phyloP scores from a whole-genome alignment of 2,888 invertebrate species.

The Herminia tarsipennalis region DNA sequence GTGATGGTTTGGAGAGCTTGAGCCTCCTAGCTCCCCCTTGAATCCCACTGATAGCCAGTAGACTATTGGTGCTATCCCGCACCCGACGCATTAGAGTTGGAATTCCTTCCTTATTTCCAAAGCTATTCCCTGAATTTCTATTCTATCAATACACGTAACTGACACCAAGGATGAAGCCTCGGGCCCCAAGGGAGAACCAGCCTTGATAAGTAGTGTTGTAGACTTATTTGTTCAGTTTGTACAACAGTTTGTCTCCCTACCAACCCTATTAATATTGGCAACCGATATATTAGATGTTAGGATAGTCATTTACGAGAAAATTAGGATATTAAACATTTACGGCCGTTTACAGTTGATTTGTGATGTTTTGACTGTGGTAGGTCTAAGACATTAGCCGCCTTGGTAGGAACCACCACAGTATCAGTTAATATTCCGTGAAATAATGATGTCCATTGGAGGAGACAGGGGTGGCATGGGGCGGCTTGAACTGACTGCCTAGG shows the following conservation, averaged over 20 bases:
- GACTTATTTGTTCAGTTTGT: constrained; percentile 74
- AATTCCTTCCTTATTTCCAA: not conserved
- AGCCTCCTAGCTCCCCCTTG: no score
- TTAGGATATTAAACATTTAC: constrained; percentile 44
- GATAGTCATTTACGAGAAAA: constrained; percentile 37
- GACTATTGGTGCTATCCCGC: no score
- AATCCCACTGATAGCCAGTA: no score
- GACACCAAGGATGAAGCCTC: constrained; percentile 39
- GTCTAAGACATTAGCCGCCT: no score
- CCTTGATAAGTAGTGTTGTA: constrained; percentile 72
- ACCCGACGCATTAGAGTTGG: not conserved
- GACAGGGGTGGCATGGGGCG: no score
- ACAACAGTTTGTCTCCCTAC: constrained; percentile 64
- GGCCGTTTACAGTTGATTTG: no score
- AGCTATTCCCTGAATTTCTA: constrained; percentile 13
- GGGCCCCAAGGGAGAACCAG: constrained; percentile 30
- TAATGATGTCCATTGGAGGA: no score
- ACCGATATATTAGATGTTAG: constrained; percentile 58
- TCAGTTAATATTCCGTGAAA: no score
- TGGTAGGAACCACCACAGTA: no score
- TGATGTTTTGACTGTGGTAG: no score
- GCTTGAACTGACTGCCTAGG: no score
- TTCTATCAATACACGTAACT: constrained; percentile 50
- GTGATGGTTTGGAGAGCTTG: no score
- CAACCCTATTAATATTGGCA: constrained; percentile 68